Evolutionary conservation across 2,113 vertebrate species (phyloP).

Genomic region (Craseonycteris thonglongyai): DNA sequence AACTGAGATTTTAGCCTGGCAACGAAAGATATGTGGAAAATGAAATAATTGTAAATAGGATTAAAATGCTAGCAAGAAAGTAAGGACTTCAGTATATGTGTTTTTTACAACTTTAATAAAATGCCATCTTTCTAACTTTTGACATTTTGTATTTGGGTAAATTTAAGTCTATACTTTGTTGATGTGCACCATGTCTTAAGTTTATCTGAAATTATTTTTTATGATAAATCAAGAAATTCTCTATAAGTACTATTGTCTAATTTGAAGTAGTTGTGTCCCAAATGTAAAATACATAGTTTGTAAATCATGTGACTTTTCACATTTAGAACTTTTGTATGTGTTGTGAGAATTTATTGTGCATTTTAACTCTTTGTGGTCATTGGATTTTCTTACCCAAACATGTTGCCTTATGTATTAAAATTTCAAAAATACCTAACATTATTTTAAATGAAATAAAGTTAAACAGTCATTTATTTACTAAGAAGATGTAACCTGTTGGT

Average conservation of each 20-base stretch:
- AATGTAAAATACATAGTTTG: background rate
- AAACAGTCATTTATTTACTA: background rate
- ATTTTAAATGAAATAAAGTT: background rate
- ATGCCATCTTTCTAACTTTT: constrained; percentile 4
- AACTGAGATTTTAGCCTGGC: constrained; percentile 54
- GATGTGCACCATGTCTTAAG: background rate
- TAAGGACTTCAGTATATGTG: constrained; percentile 10
- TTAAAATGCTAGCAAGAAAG: constrained; percentile 44
- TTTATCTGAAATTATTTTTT: background rate
- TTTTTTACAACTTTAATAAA: constrained; percentile 40
- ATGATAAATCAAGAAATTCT: background rate
- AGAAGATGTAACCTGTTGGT: background rate
- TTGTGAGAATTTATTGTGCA: background rate
- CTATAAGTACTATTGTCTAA: background rate
- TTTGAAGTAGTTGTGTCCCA: background rate
- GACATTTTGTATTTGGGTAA: background rate
- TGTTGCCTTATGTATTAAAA: background rate
- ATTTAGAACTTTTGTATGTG: background rate
- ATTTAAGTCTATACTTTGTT: background rate
- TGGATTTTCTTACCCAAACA: background rate
- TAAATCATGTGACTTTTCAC: background rate
- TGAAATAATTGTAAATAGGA: constrained; percentile 52
- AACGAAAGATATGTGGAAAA: constrained; percentile 47
- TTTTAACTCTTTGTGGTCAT: background rate
- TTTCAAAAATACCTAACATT: background rate